Evolutionary conservation across 1,140 invertebrate genomes (phyloP).

Genomic region (Paralvinella palmiformis): DNA sequence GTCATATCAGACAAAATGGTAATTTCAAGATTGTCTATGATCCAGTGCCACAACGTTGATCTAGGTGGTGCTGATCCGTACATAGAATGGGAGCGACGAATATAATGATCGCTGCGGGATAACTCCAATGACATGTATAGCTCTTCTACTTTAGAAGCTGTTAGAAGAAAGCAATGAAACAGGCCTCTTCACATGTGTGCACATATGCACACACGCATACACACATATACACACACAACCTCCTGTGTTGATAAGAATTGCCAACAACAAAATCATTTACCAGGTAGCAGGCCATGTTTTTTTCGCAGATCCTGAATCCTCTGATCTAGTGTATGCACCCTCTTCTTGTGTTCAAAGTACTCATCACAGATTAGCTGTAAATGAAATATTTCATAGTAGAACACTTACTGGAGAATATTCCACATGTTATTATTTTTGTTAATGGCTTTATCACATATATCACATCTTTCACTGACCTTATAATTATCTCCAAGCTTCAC

Average conservation of each 20-base stretch:
- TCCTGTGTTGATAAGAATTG: too few relatives aligned
- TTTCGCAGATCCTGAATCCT: constrained; percentile 77
- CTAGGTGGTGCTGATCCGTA: constrained; percentile 56
- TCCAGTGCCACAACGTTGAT: constrained; percentile 74
- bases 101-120: too few relatives aligned
- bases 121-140: too few relatives aligned
- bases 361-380: constrained; percentile 79
- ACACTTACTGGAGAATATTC: too few relatives aligned
- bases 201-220: too few relatives aligned
- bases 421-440: too few relatives aligned
- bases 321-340: constrained; percentile 81
- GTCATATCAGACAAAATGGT: constrained; percentile 79
- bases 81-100: too few relatives aligned
- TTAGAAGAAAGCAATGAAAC: too few relatives aligned
- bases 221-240: too few relatives aligned
- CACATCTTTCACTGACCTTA: constrained; percentile 62
- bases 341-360: constrained; percentile 87
- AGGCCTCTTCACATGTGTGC: too few relatives aligned
- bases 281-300: constrained; percentile 68
- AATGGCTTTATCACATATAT: too few relatives aligned
- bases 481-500: constrained; percentile 93
- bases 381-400: neutral
- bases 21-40: constrained; percentile 61
- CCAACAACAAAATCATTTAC: neutral
- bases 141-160: too few relatives aligned